These are phyloP conservation scores for Ophonus ardosiacus DNA, from an alignment of 2,888 invertebrate species.

Conservation along the genomic window DNA sequence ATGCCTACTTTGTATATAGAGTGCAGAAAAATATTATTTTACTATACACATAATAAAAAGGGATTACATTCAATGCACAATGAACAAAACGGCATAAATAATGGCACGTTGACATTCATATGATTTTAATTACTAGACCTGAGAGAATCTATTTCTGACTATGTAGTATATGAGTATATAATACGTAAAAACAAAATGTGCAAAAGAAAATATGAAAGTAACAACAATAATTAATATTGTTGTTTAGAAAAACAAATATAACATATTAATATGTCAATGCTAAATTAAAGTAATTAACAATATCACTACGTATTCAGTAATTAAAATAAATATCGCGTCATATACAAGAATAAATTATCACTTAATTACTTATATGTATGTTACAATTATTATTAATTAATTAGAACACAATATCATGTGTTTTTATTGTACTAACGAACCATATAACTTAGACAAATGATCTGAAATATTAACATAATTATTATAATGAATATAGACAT, in stretches of 20 bases:
- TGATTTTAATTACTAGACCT: no score
- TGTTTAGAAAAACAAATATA: neutral
- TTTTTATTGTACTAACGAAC: neutral
- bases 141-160: no score
- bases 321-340: neutral
- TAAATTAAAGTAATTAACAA: constrained; percentile 12
- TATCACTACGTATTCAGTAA: neutral
- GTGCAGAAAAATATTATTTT: no score
- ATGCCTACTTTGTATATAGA: no score
- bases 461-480: neutral
- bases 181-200: neutral
- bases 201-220: neutral
- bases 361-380: constrained; percentile 4
- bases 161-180: neutral
- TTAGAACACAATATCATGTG: constrained; percentile 7
- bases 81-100: no score
- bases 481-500: neutral
- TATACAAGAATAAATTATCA: constrained; percentile 16
- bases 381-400: constrained; percentile 18
- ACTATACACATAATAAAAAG: no score
- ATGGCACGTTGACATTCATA: no score
- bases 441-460: neutral
- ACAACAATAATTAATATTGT: neutral
- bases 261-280: neutral
- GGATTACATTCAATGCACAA: no score